Conservation (phyloP, 1,140 invertebrate genomes). For the Drosophila arizonae region DNA sequence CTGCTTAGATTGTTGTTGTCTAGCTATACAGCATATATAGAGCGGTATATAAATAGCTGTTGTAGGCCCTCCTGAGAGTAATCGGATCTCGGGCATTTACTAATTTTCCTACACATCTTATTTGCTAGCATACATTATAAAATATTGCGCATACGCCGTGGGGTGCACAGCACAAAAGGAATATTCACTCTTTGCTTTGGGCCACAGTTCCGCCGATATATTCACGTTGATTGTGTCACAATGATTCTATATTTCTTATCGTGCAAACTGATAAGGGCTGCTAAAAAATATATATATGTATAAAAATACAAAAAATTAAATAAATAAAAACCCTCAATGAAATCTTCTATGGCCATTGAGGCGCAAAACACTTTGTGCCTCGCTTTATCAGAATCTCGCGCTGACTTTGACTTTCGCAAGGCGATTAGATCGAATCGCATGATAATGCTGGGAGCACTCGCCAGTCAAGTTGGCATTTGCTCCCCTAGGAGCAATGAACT, state of each 20-base stretch:
- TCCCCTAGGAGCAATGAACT: slow-evolving; percentile 5
- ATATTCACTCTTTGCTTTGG: background rate
- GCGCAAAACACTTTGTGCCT: slow-evolving; percentile 9
- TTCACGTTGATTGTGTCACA: slow-evolving; percentile 21
- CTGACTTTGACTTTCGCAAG: slow-evolving; percentile 42
- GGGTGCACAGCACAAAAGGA: too few species aligned
- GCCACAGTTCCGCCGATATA: slow-evolving; percentile 40
- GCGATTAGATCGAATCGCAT: background rate
- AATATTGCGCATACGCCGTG: slow-evolving; percentile 52
- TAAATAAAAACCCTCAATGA: slow-evolving; percentile 59
- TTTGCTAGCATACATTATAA: background rate
- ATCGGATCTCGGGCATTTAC: slow-evolving; percentile 2
- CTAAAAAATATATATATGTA: background rate
- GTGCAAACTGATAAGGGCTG: slow-evolving; percentile 68
- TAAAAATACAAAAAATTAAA: too few species aligned
- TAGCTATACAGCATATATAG: too few species aligned
- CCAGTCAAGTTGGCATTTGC: background rate
- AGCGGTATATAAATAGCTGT: slow-evolving; percentile 17
- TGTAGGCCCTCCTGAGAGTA: slow-evolving; percentile 8
- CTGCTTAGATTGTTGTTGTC: background rate
- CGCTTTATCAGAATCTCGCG: slow-evolving; percentile 42
- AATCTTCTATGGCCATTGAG: slow-evolving; percentile 29
- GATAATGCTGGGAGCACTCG: background rate
- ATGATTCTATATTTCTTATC: slow-evolving; percentile 64
- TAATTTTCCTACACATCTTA: too few species aligned